Percentiles rank a stretch among this genome's conserved stretches.
Evolutionary conservation across 2,888 invertebrate species (phyloP).

Genomic region (Ormyrus rosae): DNA sequence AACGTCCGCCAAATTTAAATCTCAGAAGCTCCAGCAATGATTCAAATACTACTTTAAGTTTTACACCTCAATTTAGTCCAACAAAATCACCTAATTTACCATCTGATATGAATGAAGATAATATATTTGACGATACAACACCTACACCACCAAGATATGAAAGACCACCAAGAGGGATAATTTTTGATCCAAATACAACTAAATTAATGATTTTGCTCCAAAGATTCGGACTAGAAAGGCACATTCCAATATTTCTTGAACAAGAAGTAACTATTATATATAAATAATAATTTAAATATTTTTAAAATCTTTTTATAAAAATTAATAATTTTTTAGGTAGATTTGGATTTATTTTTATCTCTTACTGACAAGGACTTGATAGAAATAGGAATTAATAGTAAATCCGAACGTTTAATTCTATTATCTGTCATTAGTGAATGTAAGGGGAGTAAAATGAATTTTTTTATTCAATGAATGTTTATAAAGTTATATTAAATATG

Average conservation of each 20-base stretch:
- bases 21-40: constrained; percentile 55
- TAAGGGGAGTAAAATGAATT: constrained; percentile 49
- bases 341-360: constrained; percentile 69
- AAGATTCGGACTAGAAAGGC: constrained; percentile 64
- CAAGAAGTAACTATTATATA: constrained; percentile 67
- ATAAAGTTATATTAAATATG: constrained; percentile 26
- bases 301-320: constrained; percentile 20
- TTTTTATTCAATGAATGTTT: constrained; percentile 6
- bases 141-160: constrained; percentile 68
- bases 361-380: constrained; percentile 68
- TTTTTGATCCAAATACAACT: constrained; percentile 63
- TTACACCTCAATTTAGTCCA: constrained; percentile 68
- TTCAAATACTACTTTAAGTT: constrained; percentile 62
- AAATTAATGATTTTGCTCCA: constrained; percentile 66
- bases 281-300: background rate
- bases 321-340: constrained; percentile 64
- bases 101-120: constrained; percentile 65
- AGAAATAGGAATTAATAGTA: constrained; percentile 69
- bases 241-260: constrained; percentile 67
- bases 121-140: constrained; percentile 66
- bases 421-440: constrained; percentile 63
- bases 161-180: constrained; percentile 68
- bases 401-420: constrained; percentile 65
- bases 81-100: constrained; percentile 66
- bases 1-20: constrained; percentile 63